Conservation (phyloP, 2,113 vertebrate species). For the Ondatra zibethicus region DNA sequence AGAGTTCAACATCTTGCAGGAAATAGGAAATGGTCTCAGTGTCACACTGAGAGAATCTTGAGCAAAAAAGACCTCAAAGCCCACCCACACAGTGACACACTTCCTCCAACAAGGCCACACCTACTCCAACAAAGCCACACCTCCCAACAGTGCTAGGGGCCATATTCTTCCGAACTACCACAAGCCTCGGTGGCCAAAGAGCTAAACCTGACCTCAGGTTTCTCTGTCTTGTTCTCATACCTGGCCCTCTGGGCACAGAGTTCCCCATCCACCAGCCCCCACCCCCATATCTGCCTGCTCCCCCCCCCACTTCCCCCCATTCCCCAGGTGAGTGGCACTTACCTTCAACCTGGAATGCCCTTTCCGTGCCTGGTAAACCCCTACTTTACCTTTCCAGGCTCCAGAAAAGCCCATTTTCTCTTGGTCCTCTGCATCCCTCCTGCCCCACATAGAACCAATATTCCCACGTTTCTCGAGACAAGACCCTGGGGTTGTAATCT, state of each 20-base stretch:
- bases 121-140: neutral
- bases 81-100: neutral
- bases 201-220: neutral
- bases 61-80: neutral
- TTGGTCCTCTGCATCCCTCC: neutral
- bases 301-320: neutral
- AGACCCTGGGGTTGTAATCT: neutral
- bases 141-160: neutral
- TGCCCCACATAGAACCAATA: neutral
- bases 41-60: neutral
- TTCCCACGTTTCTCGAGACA: accelerated
- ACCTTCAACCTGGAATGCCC: neutral
- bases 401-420: neutral
- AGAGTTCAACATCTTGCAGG: no score
- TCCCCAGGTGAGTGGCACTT: neutral
- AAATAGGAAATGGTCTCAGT: neutral
- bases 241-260: neutral
- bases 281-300: neutral
- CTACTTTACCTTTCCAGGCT: neutral
- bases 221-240: neutral
- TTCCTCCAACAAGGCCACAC: neutral
- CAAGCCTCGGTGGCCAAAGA: neutral
- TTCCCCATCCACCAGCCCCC: neutral
- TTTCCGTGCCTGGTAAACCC: neutral
- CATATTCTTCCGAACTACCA: neutral